Base-by-base conservation (phyloP, 1,140 invertebrate genomes). In the Leucophenga varia region DNA sequence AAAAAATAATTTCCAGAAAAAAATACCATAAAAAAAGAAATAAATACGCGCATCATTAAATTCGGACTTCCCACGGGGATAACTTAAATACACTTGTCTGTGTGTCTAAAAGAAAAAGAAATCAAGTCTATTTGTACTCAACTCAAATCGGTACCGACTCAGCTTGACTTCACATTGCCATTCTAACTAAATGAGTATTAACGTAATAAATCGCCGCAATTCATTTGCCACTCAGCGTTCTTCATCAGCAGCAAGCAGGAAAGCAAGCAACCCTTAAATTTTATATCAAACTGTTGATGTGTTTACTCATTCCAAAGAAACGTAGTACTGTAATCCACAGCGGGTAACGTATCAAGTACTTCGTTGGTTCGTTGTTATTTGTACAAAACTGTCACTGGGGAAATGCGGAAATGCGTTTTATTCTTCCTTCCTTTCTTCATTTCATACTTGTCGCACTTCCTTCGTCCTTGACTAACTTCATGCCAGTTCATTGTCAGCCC, bases 171-270 rank as follows among this genome's bases (percentile, higher is more conserved):
- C 31, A 16, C 14, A 39, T 47, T 47, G 51, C 54, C 45, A 43
- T 38, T 34, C n/a, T n/a, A n/a, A 56, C 60, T 64, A 68, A 68
- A 68, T 68, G 64, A 68, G 64, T 60, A 68, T 68, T 68, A 68
- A 64, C 64, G 64, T 57, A 68, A 68, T 68, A 68, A 68, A 68
- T 68, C 64, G 64, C 64, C 64, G 64, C 64, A 68, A 68, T 69
- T 67, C 63, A 67, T 68, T 67, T 67, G 56, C 55, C 59, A n/a
- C 63, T 55, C 63, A 59, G 22, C 10, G 22, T 25, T 25, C 22
- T 10, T 25, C 22, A 5, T 25, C 22, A 39, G 30, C 52, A 38
- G 25, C 20, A 38, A n/a, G n/a, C n/a, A n/a, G n/a, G n/a, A n/a
- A n/a, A n/a, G n/a, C n/a, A n/a, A n/a, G 61, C 55, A 67, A 67